Evolutionary conservation across 1,140 invertebrate species (phyloP), one percentile per base, ranked within the genome.

Genomic region (Gonatopus flavifemur): DNA sequence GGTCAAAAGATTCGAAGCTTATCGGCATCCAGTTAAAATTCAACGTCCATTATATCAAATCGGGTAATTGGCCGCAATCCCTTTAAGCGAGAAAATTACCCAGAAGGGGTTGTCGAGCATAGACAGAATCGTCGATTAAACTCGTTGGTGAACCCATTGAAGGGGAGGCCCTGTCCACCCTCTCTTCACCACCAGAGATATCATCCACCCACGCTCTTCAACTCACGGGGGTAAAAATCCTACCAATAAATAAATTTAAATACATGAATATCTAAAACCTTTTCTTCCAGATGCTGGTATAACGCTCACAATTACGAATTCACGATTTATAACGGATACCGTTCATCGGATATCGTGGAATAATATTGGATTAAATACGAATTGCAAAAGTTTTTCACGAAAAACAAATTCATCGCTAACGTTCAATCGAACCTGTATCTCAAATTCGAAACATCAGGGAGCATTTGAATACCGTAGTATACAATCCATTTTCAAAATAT

Each of bases 231-330:
- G 55, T 59, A 67, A 69, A 75, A 71, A 72, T 71, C 69, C 69
- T 67, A 46, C 71, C 72, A 75, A 75, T 75, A 75, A 75, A 75
- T 75, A 75, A 75, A 75, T 75, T 75, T 74, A 72, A 75, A 74
- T 74, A 75, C 62, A 75, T 75, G 70, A 75, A 75, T 75, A 67
- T 63, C 66, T 67, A 73, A 71, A 37, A 49, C 58, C 49, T 42
- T 49, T 28, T 12, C 43, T 41, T 41, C 33, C 40, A n/a, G n/a
- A n/a, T n/a, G n/a, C n/a, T n/a, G n/a, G n/a, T n/a, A n/a, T n/a
- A 24, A 39, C 41, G 28, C 22, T 21, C 8, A 39, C 39, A 50
- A 62, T 62, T 49, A 52, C 44, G 46, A 41, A 20, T 59, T 48
- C 52, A 38, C 52, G 48, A 28, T 42, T 20, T 55, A 31, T 33